A percentile compares a stretch with the other conserved stretches of the same genome.
phyloP scores from a whole-genome alignment of 2,888 invertebrate species.

The Spilarctia lutea region DNA sequence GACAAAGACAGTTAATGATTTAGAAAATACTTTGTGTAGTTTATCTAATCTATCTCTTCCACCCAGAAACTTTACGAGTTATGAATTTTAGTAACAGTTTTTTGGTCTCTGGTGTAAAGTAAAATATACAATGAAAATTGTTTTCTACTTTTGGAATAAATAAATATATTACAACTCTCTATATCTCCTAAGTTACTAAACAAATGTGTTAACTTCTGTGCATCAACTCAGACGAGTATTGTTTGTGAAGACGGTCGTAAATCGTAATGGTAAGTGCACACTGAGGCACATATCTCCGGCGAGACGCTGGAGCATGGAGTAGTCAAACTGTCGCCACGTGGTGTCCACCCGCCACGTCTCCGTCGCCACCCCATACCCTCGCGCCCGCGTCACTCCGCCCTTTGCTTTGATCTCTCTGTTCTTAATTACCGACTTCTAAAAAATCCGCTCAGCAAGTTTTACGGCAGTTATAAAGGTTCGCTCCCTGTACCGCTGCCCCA shows the following conservation, averaged over 20 bases:
- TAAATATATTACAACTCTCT: background rate
- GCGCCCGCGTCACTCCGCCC: slow-evolving; percentile 15
- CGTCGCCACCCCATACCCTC: background rate
- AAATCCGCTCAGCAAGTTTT: slow-evolving; percentile 49
- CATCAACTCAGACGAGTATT: background rate
- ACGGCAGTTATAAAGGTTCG: slow-evolving; percentile 47
- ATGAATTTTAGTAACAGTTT: too few relatives aligned
- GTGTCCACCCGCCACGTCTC: background rate
- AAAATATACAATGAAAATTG: too few relatives aligned
- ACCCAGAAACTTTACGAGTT: too few relatives aligned
- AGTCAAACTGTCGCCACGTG: slow-evolving; percentile 13
- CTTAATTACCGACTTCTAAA: slow-evolving; percentile 52
- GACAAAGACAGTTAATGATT: too few relatives aligned
- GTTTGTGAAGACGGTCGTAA: slow-evolving; percentile 1
- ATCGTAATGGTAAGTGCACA: slow-evolving; percentile 1
- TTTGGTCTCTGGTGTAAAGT: too few relatives aligned
- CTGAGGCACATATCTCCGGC: background rate
- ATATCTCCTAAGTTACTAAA: background rate
- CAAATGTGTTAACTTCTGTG: background rate
- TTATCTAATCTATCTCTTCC: too few relatives aligned
- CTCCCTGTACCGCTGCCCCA: background rate
- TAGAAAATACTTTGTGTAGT: too few relatives aligned
- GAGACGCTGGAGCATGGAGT: background rate
- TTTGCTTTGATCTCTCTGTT: slow-evolving; percentile 51
- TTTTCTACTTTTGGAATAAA: background rate